Percentiles rank a stretch among this genome's conserved stretches.
phyloP scores from a whole-genome alignment of 2,797 vertebrate species.

The Alosa sapidissima region DNA sequence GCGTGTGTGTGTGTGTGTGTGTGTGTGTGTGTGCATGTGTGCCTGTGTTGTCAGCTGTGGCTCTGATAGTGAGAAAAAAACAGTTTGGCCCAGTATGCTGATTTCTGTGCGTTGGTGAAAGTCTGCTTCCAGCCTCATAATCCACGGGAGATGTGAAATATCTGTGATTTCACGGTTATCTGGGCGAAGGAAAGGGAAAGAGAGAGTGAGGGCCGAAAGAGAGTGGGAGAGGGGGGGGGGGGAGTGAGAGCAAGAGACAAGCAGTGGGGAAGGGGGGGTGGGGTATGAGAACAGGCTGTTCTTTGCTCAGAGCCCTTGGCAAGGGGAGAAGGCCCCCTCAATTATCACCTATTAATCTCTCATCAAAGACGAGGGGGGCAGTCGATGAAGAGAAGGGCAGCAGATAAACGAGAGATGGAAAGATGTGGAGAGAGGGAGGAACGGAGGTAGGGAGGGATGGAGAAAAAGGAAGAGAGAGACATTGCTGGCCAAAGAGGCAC shows the following conservation, averaged over 20 bases:
- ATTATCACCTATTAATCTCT: slow-evolving; percentile 49
- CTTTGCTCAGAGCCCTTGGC: slow-evolving; percentile 38
- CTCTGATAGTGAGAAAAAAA: not conserved
- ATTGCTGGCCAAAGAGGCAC: not conserved
- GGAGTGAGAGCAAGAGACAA: not conserved
- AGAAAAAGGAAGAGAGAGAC: not conserved
- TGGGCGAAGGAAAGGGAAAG: slow-evolving; percentile 16
- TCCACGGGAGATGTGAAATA: slow-evolving; percentile 58
- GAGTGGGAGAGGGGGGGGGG: slow-evolving; percentile 22
- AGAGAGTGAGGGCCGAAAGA: slow-evolving; percentile 15
- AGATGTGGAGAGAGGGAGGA: not conserved
- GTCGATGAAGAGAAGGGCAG: not conserved
- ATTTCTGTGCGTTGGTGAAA: slow-evolving; percentile 24
- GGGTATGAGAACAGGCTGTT: slow-evolving; percentile 7
- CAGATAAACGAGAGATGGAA: slow-evolving; percentile 24
- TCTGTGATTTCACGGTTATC: slow-evolving; percentile 59
- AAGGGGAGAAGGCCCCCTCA: slow-evolving; percentile 26
- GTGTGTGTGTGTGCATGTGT: not conserved
- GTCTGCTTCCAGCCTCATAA: slow-evolving; percentile 29
- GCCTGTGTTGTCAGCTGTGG: not conserved
- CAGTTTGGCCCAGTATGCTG: not conserved
- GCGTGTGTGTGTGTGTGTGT: not conserved
- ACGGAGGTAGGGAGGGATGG: not conserved
- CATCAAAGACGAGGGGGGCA: slow-evolving; percentile 39
- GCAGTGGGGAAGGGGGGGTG: not conserved